Percentiles rank a stretch among this genome's conserved stretches.
Evolutionary conservation across 1,140 invertebrate genomes (phyloP).

Genomic region (Aleiodes sp.): DNA sequence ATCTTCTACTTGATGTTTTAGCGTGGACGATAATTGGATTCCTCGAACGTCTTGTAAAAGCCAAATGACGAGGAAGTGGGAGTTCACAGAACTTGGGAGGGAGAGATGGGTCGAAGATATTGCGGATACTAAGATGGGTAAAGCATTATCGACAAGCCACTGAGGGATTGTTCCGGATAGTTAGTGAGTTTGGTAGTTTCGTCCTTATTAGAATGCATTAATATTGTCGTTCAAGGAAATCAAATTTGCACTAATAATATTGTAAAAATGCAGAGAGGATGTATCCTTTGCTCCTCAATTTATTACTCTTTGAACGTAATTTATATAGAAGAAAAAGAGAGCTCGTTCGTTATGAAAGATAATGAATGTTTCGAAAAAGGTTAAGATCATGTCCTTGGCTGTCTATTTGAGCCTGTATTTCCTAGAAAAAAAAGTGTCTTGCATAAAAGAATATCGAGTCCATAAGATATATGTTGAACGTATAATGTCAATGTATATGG

Average conservation of each 20-base stretch:
- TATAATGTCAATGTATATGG: conserved; percentile 17
- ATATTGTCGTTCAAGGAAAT: background rate
- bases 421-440: background rate
- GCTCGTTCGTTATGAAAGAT: no score
- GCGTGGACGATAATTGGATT: conserved; percentile 41
- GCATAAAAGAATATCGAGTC: background rate
- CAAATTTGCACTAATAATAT: no score
- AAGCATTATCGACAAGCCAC: conserved; percentile 52
- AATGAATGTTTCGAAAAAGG: no score
- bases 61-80: conserved; percentile 15
- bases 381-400: background rate
- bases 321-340: no score
- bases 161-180: background rate
- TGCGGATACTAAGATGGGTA: conserved; percentile 34
- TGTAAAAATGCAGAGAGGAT: no score
- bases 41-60: conserved; percentile 25
- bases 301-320: no score
- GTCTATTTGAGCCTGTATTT: background rate
- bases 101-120: conserved; percentile 18
- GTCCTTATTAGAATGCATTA: background rate
- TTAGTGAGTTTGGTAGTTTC: background rate
- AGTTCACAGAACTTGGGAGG: background rate
- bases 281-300: no score
- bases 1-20: conserved; percentile 36
- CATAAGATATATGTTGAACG: conserved; percentile 13